Conservation (phyloP, 2,113 vertebrate genomes). For the Actenoides hombroni region DNA sequence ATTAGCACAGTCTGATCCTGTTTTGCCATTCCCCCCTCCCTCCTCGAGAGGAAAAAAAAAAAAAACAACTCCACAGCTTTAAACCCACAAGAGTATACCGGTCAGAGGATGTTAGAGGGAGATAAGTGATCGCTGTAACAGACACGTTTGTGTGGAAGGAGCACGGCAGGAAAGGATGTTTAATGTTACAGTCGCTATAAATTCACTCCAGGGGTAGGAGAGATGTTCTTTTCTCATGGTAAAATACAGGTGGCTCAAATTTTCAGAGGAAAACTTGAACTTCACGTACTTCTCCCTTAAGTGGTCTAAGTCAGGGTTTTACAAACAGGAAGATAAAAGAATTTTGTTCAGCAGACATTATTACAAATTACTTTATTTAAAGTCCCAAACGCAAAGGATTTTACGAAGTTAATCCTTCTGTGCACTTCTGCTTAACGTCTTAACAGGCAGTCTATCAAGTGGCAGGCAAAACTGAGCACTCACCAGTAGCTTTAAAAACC, state of each 20-base stretch:
- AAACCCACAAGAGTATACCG: neutral
- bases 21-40: neutral
- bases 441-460: neutral
- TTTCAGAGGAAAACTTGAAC: neutral
- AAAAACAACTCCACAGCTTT: neutral
- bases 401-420: neutral
- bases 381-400: neutral
- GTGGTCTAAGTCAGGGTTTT: neutral
- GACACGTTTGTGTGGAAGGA: no score
- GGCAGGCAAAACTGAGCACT: neutral
- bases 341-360: neutral
- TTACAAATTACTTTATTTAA: constrained; percentile 36
- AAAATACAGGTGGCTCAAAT: neutral
- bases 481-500: neutral
- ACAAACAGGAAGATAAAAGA: constrained; percentile 8
- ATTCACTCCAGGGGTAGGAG: neutral
- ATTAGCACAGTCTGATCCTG: neutral
- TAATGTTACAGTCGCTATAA: neutral
- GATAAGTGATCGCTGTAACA: neutral
- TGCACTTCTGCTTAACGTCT: neutral
- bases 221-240: neutral
- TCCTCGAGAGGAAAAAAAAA: no score
- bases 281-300: neutral
- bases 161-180: neutral
- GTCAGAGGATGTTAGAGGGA: neutral